Base-by-base conservation (phyloP, 1,140 invertebrate genomes). In the Arctopsyche grandis region DNA sequence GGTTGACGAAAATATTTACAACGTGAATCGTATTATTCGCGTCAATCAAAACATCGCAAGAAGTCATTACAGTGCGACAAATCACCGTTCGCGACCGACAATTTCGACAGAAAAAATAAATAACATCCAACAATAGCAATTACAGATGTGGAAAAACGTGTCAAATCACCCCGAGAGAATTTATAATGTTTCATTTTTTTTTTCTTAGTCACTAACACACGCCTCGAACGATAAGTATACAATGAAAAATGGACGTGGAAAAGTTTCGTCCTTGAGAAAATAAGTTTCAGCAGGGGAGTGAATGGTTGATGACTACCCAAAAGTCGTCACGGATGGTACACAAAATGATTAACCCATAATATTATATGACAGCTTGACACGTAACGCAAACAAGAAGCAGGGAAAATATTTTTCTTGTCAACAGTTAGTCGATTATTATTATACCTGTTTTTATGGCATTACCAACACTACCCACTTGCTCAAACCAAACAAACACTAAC, bases 341-440 rank as follows among this genome's bases (percentile, higher is more conserved):
- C 16, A 58, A 58, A 74, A 74, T 74, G 71, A 74, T 74, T 74
- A 74, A 58, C 21, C 46, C 44, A 56, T 58, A 74, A 74, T 58
- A 24, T 24, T 12, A 22, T 56, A 19, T 74, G 71, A 74, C 71
- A 74, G 44, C 14, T 74, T 74, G 71, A 74, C 71, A 48, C 52
- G 52, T 46, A 24, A 38, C 60, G 60, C 21, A 22, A 66, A 66
- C 63, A 66, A 66, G 63, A 71, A 71, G 38, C 38, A 71, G 38
- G 46, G 22, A 38, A 71, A 71, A 44, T 71, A 46, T 71, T 71
- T 71, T 71, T 71, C 26, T 46, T 38, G 69, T 71, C 69, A 44
- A 10, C 29, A 38, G 69, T 24, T 71, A 71, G 14, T 43, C 26
- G 19, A n/a, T 10, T 56, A n/a, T 21, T 56, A n/a, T 56, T 38